phyloP scores from a whole-genome alignment of 2,888 invertebrate genomes.

The Steinernema scapterisci region DNA sequence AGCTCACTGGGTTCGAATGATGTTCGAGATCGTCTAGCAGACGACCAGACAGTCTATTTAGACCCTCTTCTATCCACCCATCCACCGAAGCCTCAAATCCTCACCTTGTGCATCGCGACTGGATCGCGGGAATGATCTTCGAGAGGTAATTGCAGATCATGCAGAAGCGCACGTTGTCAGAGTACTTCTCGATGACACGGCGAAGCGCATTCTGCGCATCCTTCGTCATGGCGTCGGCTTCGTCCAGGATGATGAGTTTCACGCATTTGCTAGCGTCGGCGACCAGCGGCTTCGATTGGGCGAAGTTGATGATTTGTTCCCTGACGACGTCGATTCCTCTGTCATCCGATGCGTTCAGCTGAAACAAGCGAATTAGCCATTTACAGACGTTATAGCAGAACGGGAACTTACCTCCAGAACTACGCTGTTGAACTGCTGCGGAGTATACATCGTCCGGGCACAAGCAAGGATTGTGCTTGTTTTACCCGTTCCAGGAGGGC shows the following conservation, averaged over 20 bases:
- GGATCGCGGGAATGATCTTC: constrained; percentile 97
- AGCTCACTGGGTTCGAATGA: too few relatives aligned
- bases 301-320: constrained; percentile 91
- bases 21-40: too few relatives aligned
- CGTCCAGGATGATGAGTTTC: constrained; percentile 93
- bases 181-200: constrained; percentile 96
- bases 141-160: constrained; percentile 97
- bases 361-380: constrained; percentile 38
- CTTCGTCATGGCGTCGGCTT: constrained; percentile 99
- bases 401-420: constrained; percentile 73
- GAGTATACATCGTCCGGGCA: constrained; percentile 86
- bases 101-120: constrained; percentile 82
- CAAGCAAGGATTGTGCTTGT: constrained; percentile 96
- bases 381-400: background rate
- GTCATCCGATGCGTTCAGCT: constrained; percentile 98
- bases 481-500: constrained; percentile 97
- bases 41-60: too few relatives aligned
- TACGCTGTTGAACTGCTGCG: constrained; percentile 89
- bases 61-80: background rate
- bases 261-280: constrained; percentile 66
- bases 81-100: constrained; percentile 25
- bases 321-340: constrained; percentile 93
- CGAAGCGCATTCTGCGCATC: constrained; percentile 98
- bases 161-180: constrained; percentile 96
- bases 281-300: constrained; percentile 86